phyloP scores from a whole-genome alignment of 2,888 invertebrate genomes.

The Cheilosia impressa region DNA sequence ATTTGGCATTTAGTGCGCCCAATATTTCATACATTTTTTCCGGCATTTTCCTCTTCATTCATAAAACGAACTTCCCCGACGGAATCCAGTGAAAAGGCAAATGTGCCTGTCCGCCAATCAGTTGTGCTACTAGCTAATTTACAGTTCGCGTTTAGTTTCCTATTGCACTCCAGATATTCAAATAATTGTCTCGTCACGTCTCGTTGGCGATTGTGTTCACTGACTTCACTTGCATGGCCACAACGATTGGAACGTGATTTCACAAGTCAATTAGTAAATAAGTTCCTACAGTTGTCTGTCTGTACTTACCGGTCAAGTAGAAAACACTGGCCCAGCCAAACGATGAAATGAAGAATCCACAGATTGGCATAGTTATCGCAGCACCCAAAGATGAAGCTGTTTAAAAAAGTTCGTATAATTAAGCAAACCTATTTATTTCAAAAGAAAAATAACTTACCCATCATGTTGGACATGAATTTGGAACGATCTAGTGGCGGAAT shows the following conservation, averaged over 20 bases:
- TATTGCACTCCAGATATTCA: constrained; percentile 9
- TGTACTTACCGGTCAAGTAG: constrained; percentile 89
- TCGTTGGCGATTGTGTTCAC: constrained; percentile 19
- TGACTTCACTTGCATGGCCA: not conserved
- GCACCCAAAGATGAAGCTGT: constrained; percentile 95
- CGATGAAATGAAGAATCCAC: constrained; percentile 91
- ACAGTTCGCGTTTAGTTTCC: not conserved
- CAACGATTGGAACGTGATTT: constrained; percentile 23
- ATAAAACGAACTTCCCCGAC: not conserved
- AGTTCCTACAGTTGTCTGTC: not conserved
- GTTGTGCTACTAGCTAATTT: not conserved
- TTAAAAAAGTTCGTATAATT: constrained; percentile 57
- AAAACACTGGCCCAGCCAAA: constrained; percentile 96
- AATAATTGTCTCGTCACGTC: constrained; percentile 31
- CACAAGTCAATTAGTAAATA: constrained; percentile 17
- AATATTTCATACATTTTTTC: too few relatives aligned
- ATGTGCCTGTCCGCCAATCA: too few relatives aligned
- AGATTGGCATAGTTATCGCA: constrained; percentile 94
- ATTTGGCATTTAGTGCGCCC: too few relatives aligned
- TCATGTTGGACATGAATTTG: constrained; percentile 96
- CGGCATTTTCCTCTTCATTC: constrained; percentile 1
- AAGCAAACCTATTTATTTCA: not conserved
- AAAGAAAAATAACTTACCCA: constrained; percentile 86
- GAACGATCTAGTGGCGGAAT: constrained; percentile 97
- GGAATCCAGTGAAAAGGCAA: not conserved